phyloP scores from a whole-genome alignment of 2,797 vertebrate genomes.

The Acridotheres tristis region DNA sequence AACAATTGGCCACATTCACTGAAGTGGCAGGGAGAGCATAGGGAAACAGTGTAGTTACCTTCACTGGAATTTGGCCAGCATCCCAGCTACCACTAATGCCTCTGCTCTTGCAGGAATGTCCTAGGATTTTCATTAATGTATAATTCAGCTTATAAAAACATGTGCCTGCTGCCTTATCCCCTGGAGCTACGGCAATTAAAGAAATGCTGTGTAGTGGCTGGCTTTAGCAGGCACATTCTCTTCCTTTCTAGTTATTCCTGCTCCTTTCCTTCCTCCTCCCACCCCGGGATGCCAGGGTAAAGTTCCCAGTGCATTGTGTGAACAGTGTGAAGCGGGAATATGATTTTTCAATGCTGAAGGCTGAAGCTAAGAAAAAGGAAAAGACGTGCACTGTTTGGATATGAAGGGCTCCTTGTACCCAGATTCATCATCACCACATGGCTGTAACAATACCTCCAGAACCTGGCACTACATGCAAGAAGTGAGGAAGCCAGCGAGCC shows the following conservation, averaged over 20 bases:
- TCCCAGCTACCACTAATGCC: slow-evolving; percentile 42
- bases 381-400: neutral
- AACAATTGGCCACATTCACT: slow-evolving; percentile 25
- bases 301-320: neutral
- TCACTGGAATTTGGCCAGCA: slow-evolving; percentile 22
- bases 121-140: slow-evolving; percentile 49
- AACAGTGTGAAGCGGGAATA: neutral
- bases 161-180: slow-evolving; percentile 20
- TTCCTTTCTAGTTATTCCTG: neutral
- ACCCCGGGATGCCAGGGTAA: neutral
- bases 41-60: slow-evolving; percentile 5
- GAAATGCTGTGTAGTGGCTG: neutral
- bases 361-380: neutral
- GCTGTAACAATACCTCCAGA: neutral
- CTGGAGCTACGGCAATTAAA: slow-evolving; percentile 11
- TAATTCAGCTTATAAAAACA: slow-evolving; percentile 51
- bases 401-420: neutral
- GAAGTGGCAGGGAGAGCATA: neutral
- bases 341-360: neutral
- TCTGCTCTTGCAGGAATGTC: slow-evolving; percentile 31
- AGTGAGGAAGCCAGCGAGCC: neutral
- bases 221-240: neutral
- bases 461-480: neutral
- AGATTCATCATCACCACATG: neutral
- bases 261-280: neutral